A percentile compares a stretch with the other conserved stretches of the same genome.
These are phyloP conservation scores for Rhopalosiphum nymphaeae DNA, from an alignment of 2,888 invertebrate species.

Conservation along the genomic window DNA sequence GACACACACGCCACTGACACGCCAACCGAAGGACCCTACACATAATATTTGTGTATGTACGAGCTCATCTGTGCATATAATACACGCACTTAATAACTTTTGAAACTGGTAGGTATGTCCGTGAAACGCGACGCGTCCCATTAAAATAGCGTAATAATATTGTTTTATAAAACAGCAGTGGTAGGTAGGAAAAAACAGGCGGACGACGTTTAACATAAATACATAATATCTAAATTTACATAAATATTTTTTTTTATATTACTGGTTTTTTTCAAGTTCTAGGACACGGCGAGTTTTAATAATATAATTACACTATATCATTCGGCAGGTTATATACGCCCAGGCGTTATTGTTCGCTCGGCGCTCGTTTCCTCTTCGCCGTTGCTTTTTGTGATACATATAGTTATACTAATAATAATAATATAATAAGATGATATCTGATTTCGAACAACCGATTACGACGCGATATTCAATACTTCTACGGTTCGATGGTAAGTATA, in stretches of 20 bases:
- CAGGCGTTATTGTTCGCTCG: constrained; percentile 41
- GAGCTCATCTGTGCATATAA: background rate
- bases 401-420: background rate
- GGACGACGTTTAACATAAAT: constrained; percentile 54
- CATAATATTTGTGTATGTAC: background rate
- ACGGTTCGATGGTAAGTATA: background rate
- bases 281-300: constrained; percentile 28
- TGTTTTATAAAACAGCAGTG: constrained; percentile 52
- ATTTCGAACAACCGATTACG: background rate
- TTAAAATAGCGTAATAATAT: constrained; percentile 58
- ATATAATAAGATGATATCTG: constrained; percentile 3
- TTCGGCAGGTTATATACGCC: constrained; percentile 6
- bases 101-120: constrained; percentile 55
- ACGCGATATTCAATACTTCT: background rate
- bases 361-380: background rate
- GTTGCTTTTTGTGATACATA: background rate
- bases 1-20: constrained; percentile 25
- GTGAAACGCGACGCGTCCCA: constrained; percentile 45
- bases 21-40: background rate
- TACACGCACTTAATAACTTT: constrained; percentile 45
- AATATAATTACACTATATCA: constrained; percentile 43
- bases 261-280: constrained; percentile 50
- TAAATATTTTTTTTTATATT: constrained; percentile 45
- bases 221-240: constrained; percentile 55
- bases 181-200: background rate